These are phyloP conservation scores for Ranitomeya imitator DNA, from an alignment of 2,113 vertebrate genomes.

Conservation along the genomic window DNA sequence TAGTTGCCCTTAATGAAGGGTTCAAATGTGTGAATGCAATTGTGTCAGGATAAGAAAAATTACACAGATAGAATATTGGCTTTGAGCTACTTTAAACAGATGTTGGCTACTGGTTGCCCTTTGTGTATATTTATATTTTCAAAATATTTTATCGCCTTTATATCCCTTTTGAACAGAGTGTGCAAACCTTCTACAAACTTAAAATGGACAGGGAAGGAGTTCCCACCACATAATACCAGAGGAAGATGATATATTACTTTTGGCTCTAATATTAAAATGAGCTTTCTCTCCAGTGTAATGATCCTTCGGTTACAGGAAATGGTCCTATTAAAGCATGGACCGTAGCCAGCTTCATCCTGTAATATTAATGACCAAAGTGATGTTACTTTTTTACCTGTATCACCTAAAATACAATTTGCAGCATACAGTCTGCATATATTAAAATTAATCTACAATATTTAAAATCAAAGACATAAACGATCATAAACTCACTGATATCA, in stretches of 20 bases:
- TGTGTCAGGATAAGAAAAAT: no score
- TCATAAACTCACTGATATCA: not conserved
- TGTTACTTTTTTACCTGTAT: slow-evolving; percentile 11
- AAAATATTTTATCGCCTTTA: slow-evolving; percentile 8
- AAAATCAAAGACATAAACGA: not conserved
- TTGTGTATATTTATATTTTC: not conserved
- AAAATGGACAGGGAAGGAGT: slow-evolving; percentile 17
- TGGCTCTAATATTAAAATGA: slow-evolving; percentile 55
- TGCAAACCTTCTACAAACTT: slow-evolving; percentile 21
- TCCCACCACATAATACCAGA: slow-evolving; percentile 4
- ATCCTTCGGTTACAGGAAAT: slow-evolving; percentile 56
- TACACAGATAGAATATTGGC: no score
- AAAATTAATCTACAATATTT: not conserved
- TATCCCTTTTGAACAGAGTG: not conserved
- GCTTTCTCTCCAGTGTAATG: slow-evolving; percentile 38
- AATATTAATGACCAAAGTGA: slow-evolving; percentile 38
- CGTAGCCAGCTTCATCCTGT: slow-evolving; percentile 36
- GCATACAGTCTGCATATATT: not conserved
- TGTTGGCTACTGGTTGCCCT: not conserved
- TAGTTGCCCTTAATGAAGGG: no score
- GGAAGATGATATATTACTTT: slow-evolving; percentile 44
- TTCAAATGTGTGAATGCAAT: no score
- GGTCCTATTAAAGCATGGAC: slow-evolving; percentile 33
- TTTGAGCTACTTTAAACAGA: not conserved
- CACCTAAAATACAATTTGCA: not conserved